Evolutionary conservation across 1,140 invertebrate genomes (phyloP).

Genomic region (Pseudomyrmex gracilis): DNA sequence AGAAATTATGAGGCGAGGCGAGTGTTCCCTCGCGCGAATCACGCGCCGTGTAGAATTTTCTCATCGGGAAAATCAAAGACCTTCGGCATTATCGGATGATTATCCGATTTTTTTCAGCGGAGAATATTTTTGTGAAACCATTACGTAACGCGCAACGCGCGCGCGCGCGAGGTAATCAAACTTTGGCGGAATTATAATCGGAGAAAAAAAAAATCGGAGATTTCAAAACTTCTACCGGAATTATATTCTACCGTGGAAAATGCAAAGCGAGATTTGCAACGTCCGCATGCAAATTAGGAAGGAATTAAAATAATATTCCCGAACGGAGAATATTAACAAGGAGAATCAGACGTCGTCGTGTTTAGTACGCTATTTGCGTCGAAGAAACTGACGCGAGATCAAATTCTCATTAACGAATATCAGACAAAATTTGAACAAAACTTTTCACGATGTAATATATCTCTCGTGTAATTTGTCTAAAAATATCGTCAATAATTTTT

Average conservation of each 20-base stretch:
- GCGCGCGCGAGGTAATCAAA: background rate
- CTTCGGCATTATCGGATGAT: conserved; percentile 59
- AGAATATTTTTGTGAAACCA: background rate
- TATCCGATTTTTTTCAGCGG: too few species aligned
- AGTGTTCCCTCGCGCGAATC: conserved; percentile 54
- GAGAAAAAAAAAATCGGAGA: background rate
- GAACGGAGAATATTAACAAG: conserved; percentile 11
- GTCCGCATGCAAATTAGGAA: background rate
- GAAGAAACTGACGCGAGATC: background rate
- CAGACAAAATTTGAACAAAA: too few species aligned
- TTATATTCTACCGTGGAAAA: background rate
- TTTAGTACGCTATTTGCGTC: background rate
- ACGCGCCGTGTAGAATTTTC: conserved; percentile 45
- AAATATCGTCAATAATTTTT: too few species aligned
- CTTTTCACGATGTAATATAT: too few species aligned
- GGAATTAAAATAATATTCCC: background rate
- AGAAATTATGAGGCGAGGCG: conserved; percentile 70
- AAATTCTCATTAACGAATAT: background rate
- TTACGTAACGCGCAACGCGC: conserved; percentile 21
- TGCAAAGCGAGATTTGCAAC: background rate
- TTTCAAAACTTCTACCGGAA: background rate
- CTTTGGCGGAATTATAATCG: background rate
- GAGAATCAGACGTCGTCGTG: background rate
- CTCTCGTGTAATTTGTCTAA: too few species aligned
- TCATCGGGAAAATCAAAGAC: conserved; percentile 66